Conservation (phyloP, 1,140 invertebrate genomes). For the Hylyphantes graminicola region DNA sequence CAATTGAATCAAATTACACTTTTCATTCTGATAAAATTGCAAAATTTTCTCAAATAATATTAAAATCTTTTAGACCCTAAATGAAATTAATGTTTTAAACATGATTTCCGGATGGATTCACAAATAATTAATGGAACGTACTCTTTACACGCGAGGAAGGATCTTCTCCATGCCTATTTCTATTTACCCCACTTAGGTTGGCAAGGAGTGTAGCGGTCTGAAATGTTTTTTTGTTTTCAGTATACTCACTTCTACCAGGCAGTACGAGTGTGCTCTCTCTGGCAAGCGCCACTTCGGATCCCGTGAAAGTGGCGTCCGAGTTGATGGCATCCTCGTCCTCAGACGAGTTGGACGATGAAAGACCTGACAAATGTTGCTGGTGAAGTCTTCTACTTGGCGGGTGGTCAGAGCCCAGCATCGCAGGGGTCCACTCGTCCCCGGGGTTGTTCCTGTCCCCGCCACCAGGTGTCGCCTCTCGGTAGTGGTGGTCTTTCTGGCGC, state of each 20-base stretch:
- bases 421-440: slow-evolving; percentile 43
- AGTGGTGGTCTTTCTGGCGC: slow-evolving; percentile 10
- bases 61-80: no score
- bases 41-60: no score
- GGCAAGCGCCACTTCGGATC: slow-evolving; percentile 63
- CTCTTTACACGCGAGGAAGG: no score
- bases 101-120: no score
- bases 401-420: slow-evolving; percentile 49
- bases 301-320: slow-evolving; percentile 64
- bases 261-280: slow-evolving; percentile 54
- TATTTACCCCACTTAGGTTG: no score
- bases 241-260: slow-evolving; percentile 56
- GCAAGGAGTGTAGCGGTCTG: no score
- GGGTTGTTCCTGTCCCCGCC: neutral
- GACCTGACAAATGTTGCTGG: slow-evolving; percentile 51
- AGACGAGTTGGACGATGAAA: slow-evolving; percentile 63
- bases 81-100: no score
- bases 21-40: no score
- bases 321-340: slow-evolving; percentile 63
- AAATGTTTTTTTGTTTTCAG: no score
- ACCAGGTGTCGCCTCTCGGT: neutral
- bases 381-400: slow-evolving; percentile 41
- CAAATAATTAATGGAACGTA: no score
- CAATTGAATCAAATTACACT: no score
- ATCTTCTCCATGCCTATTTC: no score